Conservation (phyloP, 2,888 invertebrate genomes). For the Limnephilus lunatus region DNA sequence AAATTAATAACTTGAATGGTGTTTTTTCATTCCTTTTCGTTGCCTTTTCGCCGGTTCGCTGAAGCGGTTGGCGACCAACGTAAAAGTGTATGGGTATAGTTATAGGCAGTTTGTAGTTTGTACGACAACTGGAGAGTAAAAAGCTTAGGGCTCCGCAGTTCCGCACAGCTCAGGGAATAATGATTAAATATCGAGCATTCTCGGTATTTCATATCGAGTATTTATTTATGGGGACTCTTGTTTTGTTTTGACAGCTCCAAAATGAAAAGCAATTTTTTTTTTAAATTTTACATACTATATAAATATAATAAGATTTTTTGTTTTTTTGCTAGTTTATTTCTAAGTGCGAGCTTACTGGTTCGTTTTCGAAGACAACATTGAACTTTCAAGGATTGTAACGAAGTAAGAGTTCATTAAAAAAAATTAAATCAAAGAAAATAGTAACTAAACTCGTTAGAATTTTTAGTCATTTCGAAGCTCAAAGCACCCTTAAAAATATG, state of each 20-base stretch:
- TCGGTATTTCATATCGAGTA: slow-evolving; percentile 22
- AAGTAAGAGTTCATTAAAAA: not conserved
- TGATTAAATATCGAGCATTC: slow-evolving; percentile 53
- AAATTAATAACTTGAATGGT: slow-evolving; percentile 63
- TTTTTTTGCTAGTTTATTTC: not conserved
- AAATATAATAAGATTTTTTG: not conserved
- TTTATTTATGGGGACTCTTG: not conserved
- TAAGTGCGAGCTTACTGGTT: not conserved
- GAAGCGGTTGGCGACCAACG: slow-evolving; percentile 60
- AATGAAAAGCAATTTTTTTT: not conserved
- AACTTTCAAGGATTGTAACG: not conserved
- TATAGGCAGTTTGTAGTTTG: slow-evolving; percentile 39
- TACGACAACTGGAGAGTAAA: slow-evolving; percentile 65
- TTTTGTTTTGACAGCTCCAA: not conserved
- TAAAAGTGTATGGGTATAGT: slow-evolving; percentile 31
- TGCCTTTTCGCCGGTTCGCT: slow-evolving; percentile 53
- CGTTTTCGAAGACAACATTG: not conserved
- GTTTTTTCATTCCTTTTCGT: slow-evolving; percentile 57
- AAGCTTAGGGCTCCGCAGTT: slow-evolving; percentile 48
- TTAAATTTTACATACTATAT: not conserved
- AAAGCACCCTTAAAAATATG: too few species aligned
- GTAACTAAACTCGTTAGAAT: not conserved
- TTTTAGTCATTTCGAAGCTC: not conserved
- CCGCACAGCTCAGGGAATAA: slow-evolving; percentile 43
- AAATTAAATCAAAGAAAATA: not conserved